Evolutionary conservation across 2,888 invertebrate genomes (phyloP).

Genomic region (Brachypterus glaber): DNA sequence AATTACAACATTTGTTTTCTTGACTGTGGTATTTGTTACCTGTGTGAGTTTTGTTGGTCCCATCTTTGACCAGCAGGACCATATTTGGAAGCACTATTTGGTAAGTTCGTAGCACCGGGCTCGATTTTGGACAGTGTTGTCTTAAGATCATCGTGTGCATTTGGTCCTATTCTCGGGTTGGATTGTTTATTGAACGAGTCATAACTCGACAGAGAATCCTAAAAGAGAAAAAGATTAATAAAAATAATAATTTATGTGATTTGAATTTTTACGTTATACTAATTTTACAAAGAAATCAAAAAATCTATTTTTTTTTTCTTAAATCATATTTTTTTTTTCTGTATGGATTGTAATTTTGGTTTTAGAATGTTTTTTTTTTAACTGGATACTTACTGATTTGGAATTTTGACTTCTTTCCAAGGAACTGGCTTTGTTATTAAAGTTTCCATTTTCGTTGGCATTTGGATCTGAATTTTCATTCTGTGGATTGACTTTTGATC

Average conservation of each 20-base stretch:
- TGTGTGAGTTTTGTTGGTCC: slow-evolving; percentile 33
- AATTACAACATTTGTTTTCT: too few relatives aligned
- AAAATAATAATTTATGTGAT: too few relatives aligned
- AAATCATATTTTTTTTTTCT: too few relatives aligned
- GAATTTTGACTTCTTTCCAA: slow-evolving; percentile 40
- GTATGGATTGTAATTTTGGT: too few relatives aligned
- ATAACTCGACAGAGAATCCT: slow-evolving; percentile 74
- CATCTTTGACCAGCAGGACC: slow-evolving; percentile 28
- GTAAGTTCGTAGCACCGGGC: slow-evolving; percentile 23
- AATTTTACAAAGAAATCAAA: too few relatives aligned
- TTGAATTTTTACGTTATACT: too few relatives aligned
- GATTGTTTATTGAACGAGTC: slow-evolving; percentile 62
- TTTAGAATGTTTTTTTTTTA: too few relatives aligned
- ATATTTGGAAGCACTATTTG: slow-evolving; percentile 35
- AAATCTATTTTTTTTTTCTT: too few relatives aligned
- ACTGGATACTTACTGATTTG: slow-evolving; percentile 38
- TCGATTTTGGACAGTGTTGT: slow-evolving; percentile 45
- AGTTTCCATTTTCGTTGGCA: slow-evolving; percentile 27
- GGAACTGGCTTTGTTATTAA: slow-evolving; percentile 35
- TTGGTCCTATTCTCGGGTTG: slow-evolving; percentile 59
- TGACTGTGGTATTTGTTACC: too few relatives aligned
- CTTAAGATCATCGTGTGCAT: slow-evolving; percentile 83
- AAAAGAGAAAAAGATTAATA: too few relatives aligned
- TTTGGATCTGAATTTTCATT: slow-evolving; percentile 19
- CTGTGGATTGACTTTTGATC: slow-evolving; percentile 35